Conservation (phyloP, 2,113 vertebrate genomes). For the Amphiprion ocellaris region DNA sequence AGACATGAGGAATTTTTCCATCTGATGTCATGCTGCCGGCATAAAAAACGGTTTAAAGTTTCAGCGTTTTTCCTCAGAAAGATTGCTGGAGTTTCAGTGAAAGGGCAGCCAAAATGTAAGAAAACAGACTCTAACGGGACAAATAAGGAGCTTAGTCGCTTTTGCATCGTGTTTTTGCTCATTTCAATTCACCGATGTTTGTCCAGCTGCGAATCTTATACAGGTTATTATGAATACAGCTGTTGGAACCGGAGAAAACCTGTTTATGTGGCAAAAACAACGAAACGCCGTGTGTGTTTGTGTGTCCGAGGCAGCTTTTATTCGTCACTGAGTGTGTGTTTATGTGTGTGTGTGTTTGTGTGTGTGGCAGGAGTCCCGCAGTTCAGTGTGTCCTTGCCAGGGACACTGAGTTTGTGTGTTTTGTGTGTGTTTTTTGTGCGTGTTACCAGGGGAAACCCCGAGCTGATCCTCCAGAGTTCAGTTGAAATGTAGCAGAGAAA, state of each 20-base stretch:
- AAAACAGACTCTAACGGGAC: not conserved
- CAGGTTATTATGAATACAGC: not conserved
- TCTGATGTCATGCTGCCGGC: slow-evolving; percentile 63
- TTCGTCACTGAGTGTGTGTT: not conserved
- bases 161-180: too few relatives aligned
- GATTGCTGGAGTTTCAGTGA: not conserved
- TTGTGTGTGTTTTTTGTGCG: slow-evolving; percentile 49
- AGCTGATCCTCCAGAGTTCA: slow-evolving; percentile 48
- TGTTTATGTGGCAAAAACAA: not conserved
- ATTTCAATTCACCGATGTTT: too few relatives aligned
- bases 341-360: slow-evolving; percentile 17
- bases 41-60: not conserved
- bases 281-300: not conserved
- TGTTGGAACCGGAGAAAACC: slow-evolving; percentile 28
- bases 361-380: slow-evolving; percentile 58
- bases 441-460: slow-evolving; percentile 82
- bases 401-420: slow-evolving; percentile 37
- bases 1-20: slow-evolving; percentile 64
- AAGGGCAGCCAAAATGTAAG: not conserved
- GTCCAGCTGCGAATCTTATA: fast-evolving
- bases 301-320: slow-evolving; percentile 2
- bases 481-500: slow-evolving; percentile 45
- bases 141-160: too few relatives aligned
- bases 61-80: not conserved
- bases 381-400: slow-evolving; percentile 58